A percentile compares a stretch with the other conserved stretches of the same genome.
These are phyloP conservation scores for Cyprinodon brontotheroides DNA, from an alignment of 2,113 vertebrate genomes.

Conservation along the genomic window DNA sequence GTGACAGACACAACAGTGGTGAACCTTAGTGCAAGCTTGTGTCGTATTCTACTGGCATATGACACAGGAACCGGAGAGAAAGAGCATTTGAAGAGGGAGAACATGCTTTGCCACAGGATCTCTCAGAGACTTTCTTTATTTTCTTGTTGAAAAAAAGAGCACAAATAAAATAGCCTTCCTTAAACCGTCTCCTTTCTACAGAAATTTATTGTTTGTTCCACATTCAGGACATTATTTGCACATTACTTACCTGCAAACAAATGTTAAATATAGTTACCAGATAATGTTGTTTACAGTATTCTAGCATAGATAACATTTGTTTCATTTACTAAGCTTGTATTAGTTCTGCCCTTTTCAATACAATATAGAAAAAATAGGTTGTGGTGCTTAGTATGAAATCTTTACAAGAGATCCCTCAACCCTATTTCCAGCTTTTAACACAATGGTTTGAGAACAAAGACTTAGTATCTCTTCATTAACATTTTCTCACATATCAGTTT, in stretches of 20 bases:
- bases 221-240: slow-evolving; percentile 31
- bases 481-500: too few species aligned
- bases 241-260: background rate
- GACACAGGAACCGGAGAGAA: slow-evolving; percentile 57
- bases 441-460: too few species aligned
- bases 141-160: slow-evolving; percentile 78
- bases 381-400: too few species aligned
- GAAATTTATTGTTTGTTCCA: slow-evolving; percentile 6
- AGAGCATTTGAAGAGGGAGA: slow-evolving; percentile 26
- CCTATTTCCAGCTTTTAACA: too few species aligned
- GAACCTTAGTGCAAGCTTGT: slow-evolving; percentile 46
- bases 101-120: slow-evolving; percentile 54
- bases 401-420: too few species aligned
- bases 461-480: too few species aligned
- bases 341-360: background rate
- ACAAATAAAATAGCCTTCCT: slow-evolving; percentile 77
- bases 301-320: background rate
- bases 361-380: too few species aligned
- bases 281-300: background rate
- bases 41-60: slow-evolving; percentile 47
- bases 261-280: slow-evolving; percentile 5
- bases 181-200: slow-evolving; percentile 62
- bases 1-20: slow-evolving; percentile 45
- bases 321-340: slow-evolving; percentile 1
- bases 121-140: slow-evolving; percentile 65